Conservation (phyloP, 2,113 vertebrate species). For the Guaruba guarouba region DNA sequence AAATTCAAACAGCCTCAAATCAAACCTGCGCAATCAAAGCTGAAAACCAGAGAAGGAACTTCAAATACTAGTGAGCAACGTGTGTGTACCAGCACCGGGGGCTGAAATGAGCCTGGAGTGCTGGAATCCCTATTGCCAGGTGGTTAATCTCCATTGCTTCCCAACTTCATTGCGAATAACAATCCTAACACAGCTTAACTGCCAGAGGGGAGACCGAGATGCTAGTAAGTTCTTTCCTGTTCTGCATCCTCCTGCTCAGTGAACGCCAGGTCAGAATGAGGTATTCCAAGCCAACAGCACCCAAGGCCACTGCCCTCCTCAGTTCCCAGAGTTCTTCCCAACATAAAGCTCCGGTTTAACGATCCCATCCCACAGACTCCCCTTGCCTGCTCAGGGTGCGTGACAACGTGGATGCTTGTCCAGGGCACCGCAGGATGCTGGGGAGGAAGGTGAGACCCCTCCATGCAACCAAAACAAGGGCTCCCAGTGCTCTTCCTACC, state of each 20-base stretch:
- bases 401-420: not conserved
- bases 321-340: not conserved
- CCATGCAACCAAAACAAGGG: not conserved
- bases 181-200: not conserved
- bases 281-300: not conserved
- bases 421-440: not conserved
- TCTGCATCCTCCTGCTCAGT: rapidly evolving
- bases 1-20: not conserved
- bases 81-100: not conserved
- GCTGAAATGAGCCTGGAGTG: not conserved
- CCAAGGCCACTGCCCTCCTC: not conserved
- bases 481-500: rapidly evolving
- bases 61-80: not conserved
- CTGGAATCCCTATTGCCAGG: not conserved
- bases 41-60: not conserved
- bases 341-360: not conserved
- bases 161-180: not conserved
- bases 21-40: not conserved
- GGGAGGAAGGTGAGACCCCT: rapidly evolving
- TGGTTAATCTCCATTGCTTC: not conserved
- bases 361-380: not conserved
- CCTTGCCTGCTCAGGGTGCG: not conserved
- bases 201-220: not conserved
- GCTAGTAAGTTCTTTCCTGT: not conserved
- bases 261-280: not conserved